A percentile compares a stretch with the other conserved stretches of the same genome.
phyloP scores from a whole-genome alignment of 2,888 invertebrate species.

The Trichopoda pennipes region DNA sequence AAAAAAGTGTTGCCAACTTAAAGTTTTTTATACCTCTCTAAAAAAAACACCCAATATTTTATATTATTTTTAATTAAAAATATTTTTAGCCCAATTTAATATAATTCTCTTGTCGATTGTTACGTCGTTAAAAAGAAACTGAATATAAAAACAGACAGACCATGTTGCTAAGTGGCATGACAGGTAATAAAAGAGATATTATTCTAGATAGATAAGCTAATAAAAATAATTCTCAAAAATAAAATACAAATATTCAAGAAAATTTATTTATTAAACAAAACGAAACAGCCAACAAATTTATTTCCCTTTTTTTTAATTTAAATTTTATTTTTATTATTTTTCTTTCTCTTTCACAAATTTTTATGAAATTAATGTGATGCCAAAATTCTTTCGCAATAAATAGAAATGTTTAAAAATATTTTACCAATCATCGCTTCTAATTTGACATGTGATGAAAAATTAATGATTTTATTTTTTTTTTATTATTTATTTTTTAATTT shows the following conservation, averaged over 20 bases:
- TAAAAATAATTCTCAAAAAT: constrained; percentile 9
- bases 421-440: constrained; percentile 36
- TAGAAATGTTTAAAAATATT: not conserved
- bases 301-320: constrained; percentile 12
- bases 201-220: not conserved
- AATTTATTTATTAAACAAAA: not conserved
- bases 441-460: constrained; percentile 44
- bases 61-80: no score
- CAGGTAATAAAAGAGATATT: not conserved
- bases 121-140: no score
- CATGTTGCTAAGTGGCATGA: no score
- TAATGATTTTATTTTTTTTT: constrained; percentile 5
- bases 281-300: not conserved
- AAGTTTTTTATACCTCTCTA: no score
- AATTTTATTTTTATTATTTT: no score
- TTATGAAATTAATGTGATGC: constrained; percentile 13
- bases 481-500: not conserved
- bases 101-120: no score
- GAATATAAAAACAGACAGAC: no score
- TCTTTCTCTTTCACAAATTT: not conserved
- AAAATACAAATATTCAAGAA: not conserved
- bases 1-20: no score
- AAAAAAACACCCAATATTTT: no score
- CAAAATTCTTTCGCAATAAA: constrained; percentile 5
- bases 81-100: no score